These are phyloP conservation scores for Amphipoea oculea DNA, from an alignment of 2,888 invertebrate species.

Conservation along the genomic window DNA sequence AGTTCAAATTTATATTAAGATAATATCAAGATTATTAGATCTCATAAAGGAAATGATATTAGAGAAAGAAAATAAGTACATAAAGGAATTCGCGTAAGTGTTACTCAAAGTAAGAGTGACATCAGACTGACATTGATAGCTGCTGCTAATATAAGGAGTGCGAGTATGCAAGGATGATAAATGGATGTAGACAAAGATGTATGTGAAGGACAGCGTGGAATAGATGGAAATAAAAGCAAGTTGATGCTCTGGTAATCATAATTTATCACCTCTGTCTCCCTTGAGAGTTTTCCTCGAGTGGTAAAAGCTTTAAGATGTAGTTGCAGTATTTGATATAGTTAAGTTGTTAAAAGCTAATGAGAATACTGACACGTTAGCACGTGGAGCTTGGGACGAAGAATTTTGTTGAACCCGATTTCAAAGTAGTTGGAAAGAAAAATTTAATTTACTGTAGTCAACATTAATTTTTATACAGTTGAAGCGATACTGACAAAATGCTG, in stretches of 20 bases:
- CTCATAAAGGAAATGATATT: conserved; percentile 13
- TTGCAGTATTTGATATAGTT: conserved; percentile 31
- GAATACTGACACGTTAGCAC: neutral
- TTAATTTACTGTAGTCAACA: neutral
- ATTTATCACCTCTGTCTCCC: conserved; percentile 61
- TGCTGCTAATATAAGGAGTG: conserved; percentile 51
- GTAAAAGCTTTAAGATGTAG: conserved; percentile 49
- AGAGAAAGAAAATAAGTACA: conserved; percentile 27
- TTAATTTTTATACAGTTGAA: too few relatives aligned
- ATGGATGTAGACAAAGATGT: conserved; percentile 61
- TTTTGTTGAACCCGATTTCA: neutral
- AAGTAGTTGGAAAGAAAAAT: neutral
- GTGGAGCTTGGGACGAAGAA: too few relatives aligned
- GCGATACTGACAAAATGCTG: too few relatives aligned
- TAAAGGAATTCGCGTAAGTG: conserved; percentile 29
- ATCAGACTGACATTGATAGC: conserved; percentile 58
- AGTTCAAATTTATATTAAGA: neutral
- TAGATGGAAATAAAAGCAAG: conserved; percentile 66
- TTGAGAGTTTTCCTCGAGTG: conserved; percentile 50
- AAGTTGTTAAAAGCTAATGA: conserved; percentile 2
- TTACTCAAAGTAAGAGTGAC: conserved; percentile 50
- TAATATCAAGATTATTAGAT: conserved; percentile 7
- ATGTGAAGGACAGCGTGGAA: conserved; percentile 56
- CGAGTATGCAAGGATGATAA: conserved; percentile 60
- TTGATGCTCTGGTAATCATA: conserved; percentile 64